phyloP scores from a whole-genome alignment of 2,888 invertebrate species.

The Mimachlamys varia region DNA sequence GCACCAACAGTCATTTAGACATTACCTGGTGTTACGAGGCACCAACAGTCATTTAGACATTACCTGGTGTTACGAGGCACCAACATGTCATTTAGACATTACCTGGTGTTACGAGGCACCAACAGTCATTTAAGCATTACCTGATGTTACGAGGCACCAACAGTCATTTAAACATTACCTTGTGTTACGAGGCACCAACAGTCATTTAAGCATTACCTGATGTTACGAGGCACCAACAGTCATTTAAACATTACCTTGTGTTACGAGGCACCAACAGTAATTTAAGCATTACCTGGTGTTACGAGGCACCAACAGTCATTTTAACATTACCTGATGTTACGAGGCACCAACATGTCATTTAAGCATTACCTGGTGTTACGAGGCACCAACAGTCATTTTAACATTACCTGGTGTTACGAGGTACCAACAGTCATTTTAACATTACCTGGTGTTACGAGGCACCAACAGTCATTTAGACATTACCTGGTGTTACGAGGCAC shows the following conservation, averaged over 20 bases:
- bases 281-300: conserved; percentile 32
- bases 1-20: not conserved
- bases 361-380: conserved; percentile 38
- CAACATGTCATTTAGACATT: not conserved
- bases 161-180: not conserved
- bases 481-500: conserved; percentile 36
- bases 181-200: not conserved
- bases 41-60: not conserved
- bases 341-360: not conserved
- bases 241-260: not conserved
- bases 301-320: not conserved
- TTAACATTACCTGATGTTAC: conserved; percentile 37
- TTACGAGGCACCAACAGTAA: not conserved
- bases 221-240: not conserved
- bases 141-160: conserved; percentile 18
- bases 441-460: conserved; percentile 37
- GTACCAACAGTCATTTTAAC: not conserved
- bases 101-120: conserved; percentile 35
- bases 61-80: conserved; percentile 36
- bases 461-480: not conserved
- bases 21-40: conserved; percentile 37
- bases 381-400: not conserved
- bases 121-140: not conserved
- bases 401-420: conserved; percentile 38
- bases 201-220: not conserved